Percentiles rank a stretch among this genome's conserved stretches.
Conservation (phyloP, 2,888 invertebrate species). For the Oxyteleia sp. region DNA sequence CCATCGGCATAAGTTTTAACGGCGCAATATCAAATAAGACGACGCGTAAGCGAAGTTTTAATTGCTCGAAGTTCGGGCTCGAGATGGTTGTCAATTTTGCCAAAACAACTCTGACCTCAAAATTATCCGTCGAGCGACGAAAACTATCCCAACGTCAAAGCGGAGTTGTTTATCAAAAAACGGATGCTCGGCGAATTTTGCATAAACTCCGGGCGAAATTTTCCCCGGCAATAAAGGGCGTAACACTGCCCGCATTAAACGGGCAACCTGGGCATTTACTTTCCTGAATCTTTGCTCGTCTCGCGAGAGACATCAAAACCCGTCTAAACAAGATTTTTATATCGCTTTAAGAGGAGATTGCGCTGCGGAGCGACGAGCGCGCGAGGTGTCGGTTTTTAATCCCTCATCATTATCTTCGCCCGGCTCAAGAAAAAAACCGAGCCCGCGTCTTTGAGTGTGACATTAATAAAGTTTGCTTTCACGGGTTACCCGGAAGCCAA, state of each 20-base stretch:
- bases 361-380: background rate
- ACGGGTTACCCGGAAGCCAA: too few species aligned
- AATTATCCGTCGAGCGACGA: background rate
- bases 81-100: constrained; percentile 3
- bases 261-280: too few species aligned
- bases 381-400: constrained; percentile 39
- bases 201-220: background rate
- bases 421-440: constrained; percentile 13
- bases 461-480: constrained; percentile 42
- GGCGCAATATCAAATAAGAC: constrained; percentile 21
- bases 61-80: background rate
- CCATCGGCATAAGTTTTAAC: constrained; percentile 13
- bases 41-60: constrained; percentile 19
- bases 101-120: background rate
- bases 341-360: constrained; percentile 9
- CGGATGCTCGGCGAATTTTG: background rate
- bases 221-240: background rate
- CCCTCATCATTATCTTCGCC: constrained; percentile 29
- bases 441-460: constrained; percentile 7
- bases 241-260: too few species aligned
- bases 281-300: background rate
- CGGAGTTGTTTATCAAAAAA: constrained; percentile 1
- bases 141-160: background rate
- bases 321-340: constrained; percentile 6
- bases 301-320: background rate